Evolutionary conservation across 1,140 invertebrate species (phyloP).

Genomic region (Copidosoma floridanum): DNA sequence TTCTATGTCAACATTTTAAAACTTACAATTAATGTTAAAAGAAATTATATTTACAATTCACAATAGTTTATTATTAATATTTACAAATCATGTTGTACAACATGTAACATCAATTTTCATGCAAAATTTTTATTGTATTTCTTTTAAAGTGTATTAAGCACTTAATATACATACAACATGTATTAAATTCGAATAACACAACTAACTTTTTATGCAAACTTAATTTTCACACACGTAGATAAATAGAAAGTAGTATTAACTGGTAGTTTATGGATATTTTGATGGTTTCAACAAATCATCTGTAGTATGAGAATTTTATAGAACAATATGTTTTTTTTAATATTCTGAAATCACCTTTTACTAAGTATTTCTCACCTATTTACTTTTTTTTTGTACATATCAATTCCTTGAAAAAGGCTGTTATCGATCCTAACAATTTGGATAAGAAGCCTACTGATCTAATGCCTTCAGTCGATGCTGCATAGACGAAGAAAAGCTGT

Average conservation of each 20-base stretch:
- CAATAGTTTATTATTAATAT: not conserved
- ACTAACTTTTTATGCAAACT: not conserved
- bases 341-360: not conserved
- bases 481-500: slow-evolving; percentile 2
- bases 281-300: not conserved
- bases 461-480: slow-evolving; percentile 1
- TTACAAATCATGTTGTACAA: not conserved
- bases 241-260: not conserved
- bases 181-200: not conserved
- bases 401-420: not conserved
- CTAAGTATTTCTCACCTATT: not conserved
- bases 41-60: not conserved
- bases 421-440: not conserved
- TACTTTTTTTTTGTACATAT: not conserved
- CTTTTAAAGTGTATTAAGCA: no score
- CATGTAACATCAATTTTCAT: no score
- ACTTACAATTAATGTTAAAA: not conserved
- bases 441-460: not conserved
- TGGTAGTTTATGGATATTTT: not conserved
- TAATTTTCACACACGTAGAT: not conserved
- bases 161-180: no score
- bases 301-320: not conserved
- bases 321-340: not conserved
- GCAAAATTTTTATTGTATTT: no score
- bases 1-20: not conserved